Base-by-base conservation (phyloP, 2,888 invertebrate species). In the Vannuccia rotundouncinata region DNA sequence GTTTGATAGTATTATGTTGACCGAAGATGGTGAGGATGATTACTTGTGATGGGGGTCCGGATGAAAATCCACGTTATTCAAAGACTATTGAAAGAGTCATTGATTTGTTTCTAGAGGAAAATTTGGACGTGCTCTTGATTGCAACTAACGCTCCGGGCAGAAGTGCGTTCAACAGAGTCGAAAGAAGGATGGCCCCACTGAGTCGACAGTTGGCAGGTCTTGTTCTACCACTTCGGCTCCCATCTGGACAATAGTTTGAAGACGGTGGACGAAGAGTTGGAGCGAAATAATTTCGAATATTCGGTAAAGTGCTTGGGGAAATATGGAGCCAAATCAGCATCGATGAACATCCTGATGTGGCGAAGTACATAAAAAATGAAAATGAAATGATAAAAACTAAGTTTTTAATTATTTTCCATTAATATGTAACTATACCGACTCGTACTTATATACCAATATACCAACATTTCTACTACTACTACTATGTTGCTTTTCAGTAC, bases 61-160 rank as follows among this genome's bases (percentile, higher is more conserved):
- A 84, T 78, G 83, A 85, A 75, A 84, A 84, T 79, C 84, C 84
- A 1, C 77, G 84, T 27, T 82, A 77, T 28, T n/a, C 59, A 45
- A 80, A 84, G 66, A 60, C 80, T n/a, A 29, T 84, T 13, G 17
- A n/a, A 17, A 29, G 79, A 10, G 80, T 81, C n/a, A 77, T 81
- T n/a, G 59, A 78, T 13, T 59, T 80, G 73, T 85, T 85, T 31
- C 66, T 81, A 25, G n/a, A 77, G 0, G 30, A 79, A 59, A 73
- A 83, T 74, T 73, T 82, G 29, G 82, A 82, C 77, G 80, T 75
- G 0, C 89, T 92, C 85, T 93, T 93, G 85, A 80, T 84, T 0
- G 84, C 83, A 5, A 29, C 77, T 25, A 76, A 76, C 22, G 77
- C 77, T 29, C 77, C 77, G 2, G 30, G 28, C 2, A 28, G 31